Evolutionary conservation across 2,888 invertebrate species (phyloP).

Genomic region (Rotaria magnacalcarata): DNA sequence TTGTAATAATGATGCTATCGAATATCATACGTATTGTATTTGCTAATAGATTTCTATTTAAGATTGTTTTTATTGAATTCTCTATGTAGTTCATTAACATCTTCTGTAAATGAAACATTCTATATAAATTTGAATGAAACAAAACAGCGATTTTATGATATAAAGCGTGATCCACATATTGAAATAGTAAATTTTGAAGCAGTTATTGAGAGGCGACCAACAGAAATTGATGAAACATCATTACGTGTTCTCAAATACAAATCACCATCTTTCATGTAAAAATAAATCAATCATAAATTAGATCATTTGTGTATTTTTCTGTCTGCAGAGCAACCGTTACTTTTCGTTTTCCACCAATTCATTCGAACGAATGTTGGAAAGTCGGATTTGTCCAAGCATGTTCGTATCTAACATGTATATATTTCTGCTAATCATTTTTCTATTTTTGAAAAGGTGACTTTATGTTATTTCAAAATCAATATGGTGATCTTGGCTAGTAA

Average conservation of each 20-base stretch:
- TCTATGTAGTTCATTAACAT: not conserved
- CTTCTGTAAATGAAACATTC: not conserved
- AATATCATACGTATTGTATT: not conserved
- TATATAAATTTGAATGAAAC: not conserved
- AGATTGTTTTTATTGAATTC: not conserved
- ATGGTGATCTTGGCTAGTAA: slow-evolving; percentile 58
- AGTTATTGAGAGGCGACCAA: slow-evolving; percentile 54
- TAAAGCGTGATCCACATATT: not conserved
- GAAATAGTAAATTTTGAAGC: slow-evolving; percentile 34
- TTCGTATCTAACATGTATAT: slow-evolving; percentile 49
- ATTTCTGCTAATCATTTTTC: too few relatives aligned
- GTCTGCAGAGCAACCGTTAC: slow-evolving; percentile 54
- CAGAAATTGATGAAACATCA: slow-evolving; percentile 55
- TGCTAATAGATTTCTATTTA: not conserved
- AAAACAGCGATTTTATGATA: slow-evolving; percentile 14
- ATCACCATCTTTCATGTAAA: slow-evolving; percentile 56
- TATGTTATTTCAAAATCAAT: slow-evolving; percentile 58
- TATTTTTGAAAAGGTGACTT: slow-evolving; percentile 47
- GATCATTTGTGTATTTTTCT: not conserved
- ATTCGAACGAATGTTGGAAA: slow-evolving; percentile 54
- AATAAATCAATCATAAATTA: not conserved
- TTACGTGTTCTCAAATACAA: slow-evolving; percentile 55
- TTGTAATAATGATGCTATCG: not conserved
- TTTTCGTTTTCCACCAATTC: slow-evolving; percentile 55
- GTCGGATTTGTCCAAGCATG: slow-evolving; percentile 60